Conservation (phyloP, 2,113 vertebrate species). For the Talpa occidentalis region DNA sequence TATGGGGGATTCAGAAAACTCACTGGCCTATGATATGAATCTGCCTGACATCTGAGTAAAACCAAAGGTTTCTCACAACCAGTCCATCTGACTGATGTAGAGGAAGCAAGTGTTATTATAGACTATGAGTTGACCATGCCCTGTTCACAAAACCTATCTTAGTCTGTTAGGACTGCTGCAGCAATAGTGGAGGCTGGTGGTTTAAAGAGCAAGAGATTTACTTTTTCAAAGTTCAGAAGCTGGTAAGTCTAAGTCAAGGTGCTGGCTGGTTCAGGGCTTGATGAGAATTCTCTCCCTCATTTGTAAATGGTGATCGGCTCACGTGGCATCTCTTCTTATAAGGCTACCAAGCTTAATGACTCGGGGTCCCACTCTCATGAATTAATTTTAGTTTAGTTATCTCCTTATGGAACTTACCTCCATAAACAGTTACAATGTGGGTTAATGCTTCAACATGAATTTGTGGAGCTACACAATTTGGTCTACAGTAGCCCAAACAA, state of each 20-base stretch:
- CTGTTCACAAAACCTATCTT: neutral
- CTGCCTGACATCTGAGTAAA: neutral
- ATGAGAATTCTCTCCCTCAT: neutral
- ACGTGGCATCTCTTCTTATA: neutral
- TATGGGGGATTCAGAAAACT: neutral
- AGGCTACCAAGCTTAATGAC: neutral
- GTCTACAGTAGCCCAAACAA: neutral
- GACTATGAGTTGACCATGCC: neutral
- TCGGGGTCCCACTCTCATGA: neutral
- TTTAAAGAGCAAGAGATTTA: neutral
- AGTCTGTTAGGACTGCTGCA: neutral
- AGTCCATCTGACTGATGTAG: neutral
- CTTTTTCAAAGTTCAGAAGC: neutral
- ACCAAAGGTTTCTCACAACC: no score
- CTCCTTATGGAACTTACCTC: neutral
- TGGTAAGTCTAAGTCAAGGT: neutral
- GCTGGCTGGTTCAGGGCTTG: neutral
- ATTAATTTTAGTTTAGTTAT: neutral
- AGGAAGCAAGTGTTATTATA: neutral
- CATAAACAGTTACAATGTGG: neutral
- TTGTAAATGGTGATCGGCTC: neutral
- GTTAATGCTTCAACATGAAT: neutral
- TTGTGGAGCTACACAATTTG: neutral
- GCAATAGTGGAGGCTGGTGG: no score
- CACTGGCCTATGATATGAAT: accelerated